These are phyloP conservation scores for Oreochromis tanganicae DNA, from an alignment of 2,113 vertebrate genomes.

Conservation along the genomic window DNA sequence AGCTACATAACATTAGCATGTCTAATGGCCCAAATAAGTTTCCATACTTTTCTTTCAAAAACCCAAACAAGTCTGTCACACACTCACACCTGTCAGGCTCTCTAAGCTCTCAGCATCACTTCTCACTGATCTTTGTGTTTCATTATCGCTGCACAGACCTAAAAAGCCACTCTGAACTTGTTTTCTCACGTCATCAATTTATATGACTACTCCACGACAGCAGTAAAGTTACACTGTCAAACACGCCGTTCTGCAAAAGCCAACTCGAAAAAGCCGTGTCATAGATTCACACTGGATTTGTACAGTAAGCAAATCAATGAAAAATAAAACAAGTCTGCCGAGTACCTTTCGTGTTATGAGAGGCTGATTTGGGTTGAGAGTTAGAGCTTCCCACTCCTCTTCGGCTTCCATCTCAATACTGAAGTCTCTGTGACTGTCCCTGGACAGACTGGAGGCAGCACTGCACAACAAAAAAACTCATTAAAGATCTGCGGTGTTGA, in stretches of 20 bases:
- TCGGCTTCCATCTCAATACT: constrained; percentile 81
- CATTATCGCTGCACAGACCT: background rate
- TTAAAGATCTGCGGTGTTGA: background rate
- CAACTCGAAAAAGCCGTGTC: background rate
- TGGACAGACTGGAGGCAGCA: constrained; percentile 49
- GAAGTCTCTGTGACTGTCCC: constrained; percentile 66
- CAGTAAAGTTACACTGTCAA: background rate
- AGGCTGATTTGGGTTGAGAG: constrained; percentile 78
- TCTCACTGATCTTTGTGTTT: background rate
- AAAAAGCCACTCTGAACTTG: no score
- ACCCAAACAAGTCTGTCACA: background rate
- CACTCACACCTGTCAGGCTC: background rate
- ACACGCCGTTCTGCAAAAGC: background rate
- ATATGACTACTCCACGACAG: background rate
- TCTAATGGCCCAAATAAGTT: fast-evolving
- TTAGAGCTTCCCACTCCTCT: constrained; percentile 82
- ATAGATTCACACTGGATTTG: background rate
- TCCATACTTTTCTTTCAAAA: background rate
- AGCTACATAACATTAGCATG: background rate
- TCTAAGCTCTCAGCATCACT: background rate
- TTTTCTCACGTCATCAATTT: background rate
- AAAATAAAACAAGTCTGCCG: background rate
- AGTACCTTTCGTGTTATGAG: constrained; percentile 77
- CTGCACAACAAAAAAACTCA: background rate
- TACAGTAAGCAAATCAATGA: background rate